Base-by-base conservation (phyloP, 2,888 invertebrate species). In the Stenolophus ochropezus region DNA sequence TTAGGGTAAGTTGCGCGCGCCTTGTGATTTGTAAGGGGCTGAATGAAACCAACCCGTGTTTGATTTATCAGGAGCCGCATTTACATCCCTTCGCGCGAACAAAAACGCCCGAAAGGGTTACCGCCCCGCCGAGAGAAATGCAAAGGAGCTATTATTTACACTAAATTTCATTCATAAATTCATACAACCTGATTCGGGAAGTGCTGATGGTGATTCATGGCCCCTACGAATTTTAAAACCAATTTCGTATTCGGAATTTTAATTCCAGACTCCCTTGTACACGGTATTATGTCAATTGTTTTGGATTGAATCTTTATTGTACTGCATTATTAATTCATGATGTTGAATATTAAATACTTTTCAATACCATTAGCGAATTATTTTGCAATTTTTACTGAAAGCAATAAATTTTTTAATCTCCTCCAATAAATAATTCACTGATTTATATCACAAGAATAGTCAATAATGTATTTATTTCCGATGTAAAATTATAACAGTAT, bases 91-190 rank as follows among this genome's bases (percentile, higher is more conserved):
- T 79, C 71, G 71, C 69, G 79, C 79, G 69, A 69, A 79, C 49
- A 47, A 69, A 79, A 79, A 69, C 33, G 53, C 71, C 47, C 47
- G 78, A 61, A 78, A 65, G 78, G 78, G 61, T 61, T 61, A 3
- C 27, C 20, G 8, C 33, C 33, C 1, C 23, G 75, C 18, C 27
- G 56, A 51, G 25, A 27, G 65, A 79, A 79, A 51, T 61, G 47
- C 51, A 79, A 79, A 53, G 69, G 27, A 27, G 27, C 25, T 23
- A 71, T 79, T 79, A 71, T 71, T 69, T 79, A 79, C 79, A 79
- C 69, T 79, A 79, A 79, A 79, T 79, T 79, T 79, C 79, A 79
- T 79, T 65, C 79, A 78, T 78, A 78, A 78, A 78, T 78, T 78
- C 78, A 78, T 78, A 61, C 21, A 65, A 47, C 61, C 49, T 73